Evolutionary conservation across 2,888 invertebrate genomes (phyloP), one percentile per base, ranked within the genome.

Genomic region (Craniophora ligustri): DNA sequence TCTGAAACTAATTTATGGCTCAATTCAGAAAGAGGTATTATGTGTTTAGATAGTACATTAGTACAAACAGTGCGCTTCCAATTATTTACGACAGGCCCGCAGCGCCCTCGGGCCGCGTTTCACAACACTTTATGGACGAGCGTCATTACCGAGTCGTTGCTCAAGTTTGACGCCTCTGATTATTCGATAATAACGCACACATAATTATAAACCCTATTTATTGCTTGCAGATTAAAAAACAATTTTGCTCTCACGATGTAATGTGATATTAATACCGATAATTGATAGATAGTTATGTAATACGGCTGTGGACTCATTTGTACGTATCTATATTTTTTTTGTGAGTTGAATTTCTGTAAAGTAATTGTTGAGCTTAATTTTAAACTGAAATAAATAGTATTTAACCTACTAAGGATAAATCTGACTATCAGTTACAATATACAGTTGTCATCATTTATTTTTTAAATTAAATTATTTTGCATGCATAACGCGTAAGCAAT

Each of bases 41-140:
- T 87, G 82, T 74, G 77, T 81, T 84, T 79, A 78, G 82, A 86
- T 88, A 79, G 76, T 61, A 77, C 82, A 89, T 90, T 88, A 89
- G 87, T 82, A 84, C 82, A 84, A 88, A 87, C 84, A 87, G 84
- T 84, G 77, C 81, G 79, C 85, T 85, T 89, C 86, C 83, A 86
- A 89, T 89, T 88, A 89, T 90, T 89, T 86, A 89, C 82, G 82
- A 85, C 79, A 75, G 75, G 76, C 67, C 49, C 67, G 75, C 69
- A 67, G 76, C 74, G 83, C 81, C 80, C 78, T 78, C 81, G 74
- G 76, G 84, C 83, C 42, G 64, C 45, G 76, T 87, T 87, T 79
- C 86, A 76, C 83, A 86, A 86, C 78, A 71, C 66, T 76, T 82
- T 81, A 81, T 83, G 76, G 76, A 79, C 77, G 75, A 72, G 69